Conservation (phyloP, 2,113 vertebrate genomes). For the Engraulis encrasicolus region DNA sequence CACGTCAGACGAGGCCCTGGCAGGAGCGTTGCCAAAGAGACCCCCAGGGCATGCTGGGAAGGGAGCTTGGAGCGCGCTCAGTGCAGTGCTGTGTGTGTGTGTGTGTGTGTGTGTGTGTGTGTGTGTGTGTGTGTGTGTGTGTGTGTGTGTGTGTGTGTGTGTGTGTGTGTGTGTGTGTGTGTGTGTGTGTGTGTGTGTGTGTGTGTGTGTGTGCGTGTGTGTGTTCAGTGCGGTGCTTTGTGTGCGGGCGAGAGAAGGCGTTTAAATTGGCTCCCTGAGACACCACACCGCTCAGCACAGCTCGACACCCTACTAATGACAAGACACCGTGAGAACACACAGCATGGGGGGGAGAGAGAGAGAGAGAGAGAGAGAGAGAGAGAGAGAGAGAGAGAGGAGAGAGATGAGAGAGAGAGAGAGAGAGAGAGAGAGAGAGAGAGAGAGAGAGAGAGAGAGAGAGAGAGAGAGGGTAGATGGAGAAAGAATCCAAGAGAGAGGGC, state of each 20-base stretch:
- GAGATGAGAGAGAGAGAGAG: background rate
- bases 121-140: background rate
- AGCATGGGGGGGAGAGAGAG: background rate
- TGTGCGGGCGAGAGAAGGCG: too few relatives aligned
- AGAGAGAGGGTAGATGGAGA: background rate
- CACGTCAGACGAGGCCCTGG: too few relatives aligned
- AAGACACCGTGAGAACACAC: slow-evolving; percentile 30
- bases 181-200: background rate
- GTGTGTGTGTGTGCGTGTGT: slow-evolving; percentile 11
- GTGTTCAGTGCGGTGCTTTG: background rate
- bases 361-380: background rate
- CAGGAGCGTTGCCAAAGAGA: too few relatives aligned
- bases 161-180: background rate
- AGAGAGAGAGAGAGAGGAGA: background rate
- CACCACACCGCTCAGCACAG: too few relatives aligned
- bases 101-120: slow-evolving; percentile 21
- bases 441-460: slow-evolving; percentile 9
- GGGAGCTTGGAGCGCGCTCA: too few relatives aligned
- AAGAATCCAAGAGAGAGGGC: background rate
- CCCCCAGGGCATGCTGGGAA: too few relatives aligned
- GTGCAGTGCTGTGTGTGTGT: slow-evolving; percentile 4
- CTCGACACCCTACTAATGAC: slow-evolving; percentile 42
- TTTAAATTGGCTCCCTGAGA: too few relatives aligned
- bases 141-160: slow-evolving; percentile 1
- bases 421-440: background rate